Base-by-base conservation (phyloP, 2,888 invertebrate genomes). In the Volucella inanis region DNA sequence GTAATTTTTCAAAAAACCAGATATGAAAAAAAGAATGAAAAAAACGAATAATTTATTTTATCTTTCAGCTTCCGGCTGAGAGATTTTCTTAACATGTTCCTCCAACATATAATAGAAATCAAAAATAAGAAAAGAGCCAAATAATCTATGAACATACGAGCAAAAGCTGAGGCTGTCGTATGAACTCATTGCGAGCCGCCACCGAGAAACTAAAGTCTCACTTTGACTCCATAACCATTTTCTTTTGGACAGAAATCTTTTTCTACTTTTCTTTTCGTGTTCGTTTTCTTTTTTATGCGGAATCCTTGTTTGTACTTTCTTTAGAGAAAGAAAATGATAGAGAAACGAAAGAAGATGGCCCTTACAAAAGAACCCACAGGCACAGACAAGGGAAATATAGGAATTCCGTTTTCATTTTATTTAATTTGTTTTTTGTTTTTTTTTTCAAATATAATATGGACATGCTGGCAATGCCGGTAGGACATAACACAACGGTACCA, bases 1-100 rank as follows among this genome's bases (percentile, higher is more conserved):
- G 61, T 62, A 68, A 54, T 70, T 77, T 77, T 77, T 68, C 72
- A 74, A 64, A 74, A 54, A 61, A 47, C n/a, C 52, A 67, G 54
- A 41, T 22, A 4, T 22, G 22, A 49, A 47, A 49, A 64, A 50
- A 15, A 3, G 47, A 18, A 47, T 8, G 31, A 10, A 38, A 68
- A 54, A 38, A 47, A 61, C 61, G 50, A 74, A 74, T 54, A 64
- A 64, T 64, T 62, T 55, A 74, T 74, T 71, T 78, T 76, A 81
- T 76, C 75, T 81, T 81, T 81, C 45, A 64, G 75, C 64, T 81
- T 81, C 80, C 80, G 57, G 75, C 75, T 81, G 76, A 81, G 76
- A 76, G 68, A 81, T 81, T 80, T 81, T 70, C 68, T 77, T 70
- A 55, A 64, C 77, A 68, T 62, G 55, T 70, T 61, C 68, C 41